Percentiles rank a stretch among this genome's conserved stretches.
These are phyloP conservation scores for Xyrauchen texanus DNA, from an alignment of 2,113 vertebrate genomes.

Conservation along the genomic window DNA sequence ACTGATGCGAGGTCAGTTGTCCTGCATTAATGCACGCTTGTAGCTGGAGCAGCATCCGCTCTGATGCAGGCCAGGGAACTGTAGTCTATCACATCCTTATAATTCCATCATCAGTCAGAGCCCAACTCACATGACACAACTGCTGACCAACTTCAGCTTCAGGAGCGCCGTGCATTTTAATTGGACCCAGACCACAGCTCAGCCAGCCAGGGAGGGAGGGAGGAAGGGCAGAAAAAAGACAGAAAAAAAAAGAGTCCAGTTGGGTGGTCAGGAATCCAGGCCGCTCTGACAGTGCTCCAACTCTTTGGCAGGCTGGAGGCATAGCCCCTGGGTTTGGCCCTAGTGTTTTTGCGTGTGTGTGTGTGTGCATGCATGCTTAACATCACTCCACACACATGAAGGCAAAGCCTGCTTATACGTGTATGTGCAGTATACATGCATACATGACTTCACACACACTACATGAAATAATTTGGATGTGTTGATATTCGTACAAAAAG, in stretches of 20 bases:
- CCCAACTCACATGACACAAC: slow-evolving; percentile 62
- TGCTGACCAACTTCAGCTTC: slow-evolving; percentile 64
- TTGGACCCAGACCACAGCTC: slow-evolving; percentile 55
- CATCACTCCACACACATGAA: slow-evolving; percentile 12
- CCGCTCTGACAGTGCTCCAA: slow-evolving; percentile 11
- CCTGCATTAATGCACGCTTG: not conserved
- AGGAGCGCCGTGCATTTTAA: slow-evolving; percentile 59
- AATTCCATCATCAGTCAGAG: slow-evolving; percentile 71
- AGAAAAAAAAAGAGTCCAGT: slow-evolving; percentile 8
- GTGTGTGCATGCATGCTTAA: not conserved
- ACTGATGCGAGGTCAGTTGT: not conserved
- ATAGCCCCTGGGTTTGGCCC: slow-evolving; percentile 25
- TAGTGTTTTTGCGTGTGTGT: slow-evolving; percentile 11
- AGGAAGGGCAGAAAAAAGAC: not conserved
- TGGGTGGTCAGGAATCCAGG: slow-evolving; percentile 1
- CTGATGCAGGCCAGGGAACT: slow-evolving; percentile 44
- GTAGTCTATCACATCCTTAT: slow-evolving; percentile 70
- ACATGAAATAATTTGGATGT: no score
- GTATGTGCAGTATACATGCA: not conserved
- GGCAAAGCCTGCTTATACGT: not conserved
- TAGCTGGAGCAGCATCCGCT: slow-evolving; percentile 45
- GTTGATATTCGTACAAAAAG: no score
- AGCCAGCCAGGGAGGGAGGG: not conserved
- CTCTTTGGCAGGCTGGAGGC: slow-evolving; percentile 35
- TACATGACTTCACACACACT: no score